Conservation (phyloP, 92 coral and sea anemone species). For the Isaurus tuberculatus region DNA sequence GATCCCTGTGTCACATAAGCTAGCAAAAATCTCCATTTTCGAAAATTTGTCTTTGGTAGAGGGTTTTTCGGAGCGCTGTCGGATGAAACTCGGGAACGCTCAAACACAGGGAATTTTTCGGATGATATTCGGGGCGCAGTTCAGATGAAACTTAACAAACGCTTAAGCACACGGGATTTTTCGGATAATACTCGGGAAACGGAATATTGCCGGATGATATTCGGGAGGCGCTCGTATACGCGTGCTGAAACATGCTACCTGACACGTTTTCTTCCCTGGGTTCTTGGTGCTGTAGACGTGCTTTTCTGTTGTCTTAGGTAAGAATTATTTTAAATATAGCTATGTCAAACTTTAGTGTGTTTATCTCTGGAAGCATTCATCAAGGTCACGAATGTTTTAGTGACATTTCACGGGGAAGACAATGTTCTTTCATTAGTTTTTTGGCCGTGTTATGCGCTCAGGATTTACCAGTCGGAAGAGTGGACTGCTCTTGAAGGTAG, state of each 20-base stretch:
- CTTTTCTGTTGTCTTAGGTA: conserved; percentile 34
- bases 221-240: conserved; percentile 25
- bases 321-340: conserved; percentile 51
- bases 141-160: conserved; percentile 45
- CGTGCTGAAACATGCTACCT: background rate
- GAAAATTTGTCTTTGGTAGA: conserved; percentile 23
- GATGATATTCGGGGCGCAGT: conserved; percentile 44
- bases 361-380: conserved; percentile 42
- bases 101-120: conserved; percentile 48
- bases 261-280: conserved; percentile 13
- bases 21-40: conserved; percentile 41
- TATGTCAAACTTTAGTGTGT: conserved; percentile 48
- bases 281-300: background rate
- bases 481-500: background rate
- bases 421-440: conserved; percentile 28
- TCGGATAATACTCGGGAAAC: conserved; percentile 33
- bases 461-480: background rate
- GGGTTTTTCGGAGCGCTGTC: conserved; percentile 41
- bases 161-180: conserved; percentile 35
- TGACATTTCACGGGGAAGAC: conserved; percentile 25
- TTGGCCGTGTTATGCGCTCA: conserved; percentile 1
- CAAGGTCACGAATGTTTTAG: conserved; percentile 26
- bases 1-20: conserved; percentile 45
- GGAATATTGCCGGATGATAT: conserved; percentile 14
- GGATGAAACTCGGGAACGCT: conserved; percentile 48